These are phyloP conservation scores for Laspeyria flexula DNA, from an alignment of 2,888 invertebrate genomes.

Conservation along the genomic window DNA sequence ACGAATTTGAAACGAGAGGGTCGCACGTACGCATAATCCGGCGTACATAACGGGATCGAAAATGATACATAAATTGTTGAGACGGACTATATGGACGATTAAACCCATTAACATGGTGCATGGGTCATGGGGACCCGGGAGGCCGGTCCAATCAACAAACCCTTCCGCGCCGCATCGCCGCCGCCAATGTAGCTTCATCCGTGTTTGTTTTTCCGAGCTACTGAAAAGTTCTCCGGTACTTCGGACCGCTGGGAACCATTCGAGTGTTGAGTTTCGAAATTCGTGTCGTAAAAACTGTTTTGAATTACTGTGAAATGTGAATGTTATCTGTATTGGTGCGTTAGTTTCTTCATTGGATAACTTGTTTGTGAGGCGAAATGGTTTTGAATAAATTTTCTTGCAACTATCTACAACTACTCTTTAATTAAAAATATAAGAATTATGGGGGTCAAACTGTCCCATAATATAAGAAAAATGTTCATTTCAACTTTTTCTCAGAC, in stretches of 20 bases:
- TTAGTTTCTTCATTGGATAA: slow-evolving; percentile 11
- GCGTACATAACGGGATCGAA: slow-evolving; percentile 83
- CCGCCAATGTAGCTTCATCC: slow-evolving; percentile 31
- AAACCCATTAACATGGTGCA: slow-evolving; percentile 82
- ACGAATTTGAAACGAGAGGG: slow-evolving; percentile 64
- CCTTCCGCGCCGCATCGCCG: slow-evolving; percentile 59
- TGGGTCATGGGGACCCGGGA: slow-evolving; percentile 71
- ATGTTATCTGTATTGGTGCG: slow-evolving; percentile 18
- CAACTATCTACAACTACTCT: not conserved
- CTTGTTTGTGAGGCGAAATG: not conserved
- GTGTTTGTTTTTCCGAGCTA: slow-evolving; percentile 40
- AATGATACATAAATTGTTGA: slow-evolving; percentile 85
- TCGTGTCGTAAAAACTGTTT: not conserved
- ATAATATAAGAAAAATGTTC: too few relatives aligned
- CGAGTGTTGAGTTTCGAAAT: slow-evolving; percentile 15
- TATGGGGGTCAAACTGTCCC: too few relatives aligned
- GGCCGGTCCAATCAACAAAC: slow-evolving; percentile 77
- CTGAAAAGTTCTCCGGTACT: slow-evolving; percentile 28
- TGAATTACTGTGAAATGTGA: slow-evolving; percentile 4
- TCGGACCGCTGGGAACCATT: slow-evolving; percentile 13
- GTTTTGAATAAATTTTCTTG: not conserved
- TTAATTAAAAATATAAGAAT: not conserved
- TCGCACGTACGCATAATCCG: slow-evolving; percentile 74
- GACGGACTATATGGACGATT: slow-evolving; percentile 81
- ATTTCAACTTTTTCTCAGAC: too few relatives aligned